Evolutionary conservation across 2,888 invertebrate genomes (phyloP).

Genomic region (Gryllus longicercus): DNA sequence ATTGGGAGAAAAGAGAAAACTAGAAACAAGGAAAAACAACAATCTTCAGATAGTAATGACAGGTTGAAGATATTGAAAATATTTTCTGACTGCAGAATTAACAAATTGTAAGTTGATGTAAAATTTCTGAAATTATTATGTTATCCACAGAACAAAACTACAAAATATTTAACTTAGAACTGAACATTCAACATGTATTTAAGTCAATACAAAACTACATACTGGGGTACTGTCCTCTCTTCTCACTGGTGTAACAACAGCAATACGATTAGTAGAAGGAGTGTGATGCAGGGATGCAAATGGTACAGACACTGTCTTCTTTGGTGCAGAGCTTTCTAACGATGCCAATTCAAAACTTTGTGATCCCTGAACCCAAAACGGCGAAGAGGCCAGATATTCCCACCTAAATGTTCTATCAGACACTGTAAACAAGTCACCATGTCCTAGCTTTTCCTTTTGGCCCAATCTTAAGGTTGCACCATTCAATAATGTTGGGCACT

Average conservation of each 20-base stretch:
- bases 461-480: neutral
- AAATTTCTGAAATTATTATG: too few species aligned
- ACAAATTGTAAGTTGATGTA: too few species aligned
- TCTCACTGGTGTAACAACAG: neutral
- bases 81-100: too few species aligned
- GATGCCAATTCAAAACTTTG: neutral
- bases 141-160: too few species aligned
- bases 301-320: neutral
- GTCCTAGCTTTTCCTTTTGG: neutral
- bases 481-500: neutral
- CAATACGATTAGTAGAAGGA: neutral
- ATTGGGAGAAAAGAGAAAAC: too few species aligned
- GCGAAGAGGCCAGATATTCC: neutral
- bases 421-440: neutral
- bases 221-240: neutral
- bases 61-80: too few species aligned
- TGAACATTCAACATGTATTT: too few species aligned
- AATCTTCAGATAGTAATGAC: too few species aligned
- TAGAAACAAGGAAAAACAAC: too few species aligned
- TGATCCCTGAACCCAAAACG: neutral
- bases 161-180: too few species aligned
- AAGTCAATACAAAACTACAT: too few species aligned
- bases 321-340: neutral
- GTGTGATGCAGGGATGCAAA: neutral
- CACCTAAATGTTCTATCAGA: neutral